These are phyloP conservation scores for Halisarca cf. caerulea DNA, from an alignment of 37 sponge, comb jelly and placozoan species.

Conservation along the genomic window DNA sequence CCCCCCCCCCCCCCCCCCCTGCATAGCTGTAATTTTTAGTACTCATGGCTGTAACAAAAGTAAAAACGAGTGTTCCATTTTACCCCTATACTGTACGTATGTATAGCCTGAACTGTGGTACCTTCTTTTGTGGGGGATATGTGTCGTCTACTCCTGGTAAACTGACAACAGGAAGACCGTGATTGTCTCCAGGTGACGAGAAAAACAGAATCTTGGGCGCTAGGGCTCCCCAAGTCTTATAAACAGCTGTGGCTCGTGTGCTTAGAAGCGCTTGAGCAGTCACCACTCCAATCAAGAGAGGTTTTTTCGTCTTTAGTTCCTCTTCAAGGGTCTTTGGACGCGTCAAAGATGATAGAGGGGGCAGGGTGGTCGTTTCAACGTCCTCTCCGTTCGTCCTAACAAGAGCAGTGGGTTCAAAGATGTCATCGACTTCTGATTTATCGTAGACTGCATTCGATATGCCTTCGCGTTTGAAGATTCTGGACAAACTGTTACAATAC, in stretches of 20 bases:
- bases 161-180: conserved; percentile 28
- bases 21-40: too few species aligned
- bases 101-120: too few species aligned
- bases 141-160: conserved; percentile 39
- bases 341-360: neutral
- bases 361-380: neutral
- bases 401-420: too few species aligned
- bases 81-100: too few species aligned
- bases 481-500: too few species aligned
- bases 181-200: conserved; percentile 35
- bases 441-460: too few species aligned
- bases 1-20: too few species aligned
- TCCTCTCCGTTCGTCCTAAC: too few species aligned
- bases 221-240: conserved; percentile 41
- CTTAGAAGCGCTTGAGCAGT: conserved; percentile 23
- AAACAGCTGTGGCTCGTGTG: conserved; percentile 37
- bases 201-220: conserved; percentile 44
- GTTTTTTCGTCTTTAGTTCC: conserved; percentile 22
- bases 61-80: too few species aligned
- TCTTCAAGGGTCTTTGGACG: conserved; percentile 36
- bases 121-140: conserved; percentile 62
- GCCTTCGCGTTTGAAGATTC: too few species aligned
- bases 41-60: too few species aligned
- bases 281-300: conserved; percentile 43
- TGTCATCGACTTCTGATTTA: too few species aligned